A percentile compares a stretch with the other conserved stretches of the same genome.
These are phyloP conservation scores for Lindbergichthys nudifrons DNA, from an alignment of 2,797 vertebrate genomes.

Conservation along the genomic window DNA sequence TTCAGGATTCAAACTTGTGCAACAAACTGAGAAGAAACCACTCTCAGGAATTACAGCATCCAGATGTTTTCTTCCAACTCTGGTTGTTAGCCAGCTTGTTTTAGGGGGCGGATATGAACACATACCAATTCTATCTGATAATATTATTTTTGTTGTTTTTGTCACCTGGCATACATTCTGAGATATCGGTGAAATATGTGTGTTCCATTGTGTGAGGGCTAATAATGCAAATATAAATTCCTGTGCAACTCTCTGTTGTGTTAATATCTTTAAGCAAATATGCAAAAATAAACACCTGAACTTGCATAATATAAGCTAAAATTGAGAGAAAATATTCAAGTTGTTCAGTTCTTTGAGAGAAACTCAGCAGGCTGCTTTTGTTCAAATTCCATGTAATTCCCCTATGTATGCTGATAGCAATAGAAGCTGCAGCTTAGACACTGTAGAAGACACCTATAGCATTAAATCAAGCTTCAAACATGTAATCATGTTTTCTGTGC, in stretches of 20 bases:
- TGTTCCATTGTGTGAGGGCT: background rate
- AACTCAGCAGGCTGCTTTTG: slow-evolving; percentile 27
- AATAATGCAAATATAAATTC: background rate
- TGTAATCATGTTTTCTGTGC: slow-evolving; percentile 58
- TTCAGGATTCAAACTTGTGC: slow-evolving; percentile 50
- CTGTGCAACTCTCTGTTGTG: background rate
- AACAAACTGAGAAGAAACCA: slow-evolving; percentile 59
- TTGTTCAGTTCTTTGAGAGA: slow-evolving; percentile 30
- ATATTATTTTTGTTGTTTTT: slow-evolving; percentile 5
- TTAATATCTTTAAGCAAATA: background rate
- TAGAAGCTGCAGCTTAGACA: slow-evolving; percentile 34
- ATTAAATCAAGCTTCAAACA: slow-evolving; percentile 60
- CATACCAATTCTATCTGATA: slow-evolving; percentile 16
- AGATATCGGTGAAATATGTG: slow-evolving; percentile 16
- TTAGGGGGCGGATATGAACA: slow-evolving; percentile 41
- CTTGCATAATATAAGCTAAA: slow-evolving; percentile 9
- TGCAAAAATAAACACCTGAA: too few relatives aligned
- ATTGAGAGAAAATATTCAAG: slow-evolving; percentile 28
- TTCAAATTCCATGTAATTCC: slow-evolving; percentile 54
- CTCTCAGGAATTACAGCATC: slow-evolving; percentile 40
- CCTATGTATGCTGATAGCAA: slow-evolving; percentile 38
- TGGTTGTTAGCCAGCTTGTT: slow-evolving; percentile 47
- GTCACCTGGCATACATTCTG: slow-evolving; percentile 6
- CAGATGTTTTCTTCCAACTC: slow-evolving; percentile 67
- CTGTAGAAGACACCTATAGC: slow-evolving; percentile 41